Percentiles rank a stretch among this genome's conserved stretches.
Evolutionary conservation across 1,140 invertebrate genomes (phyloP).

Genomic region (Rhagoletis pomonella): DNA sequence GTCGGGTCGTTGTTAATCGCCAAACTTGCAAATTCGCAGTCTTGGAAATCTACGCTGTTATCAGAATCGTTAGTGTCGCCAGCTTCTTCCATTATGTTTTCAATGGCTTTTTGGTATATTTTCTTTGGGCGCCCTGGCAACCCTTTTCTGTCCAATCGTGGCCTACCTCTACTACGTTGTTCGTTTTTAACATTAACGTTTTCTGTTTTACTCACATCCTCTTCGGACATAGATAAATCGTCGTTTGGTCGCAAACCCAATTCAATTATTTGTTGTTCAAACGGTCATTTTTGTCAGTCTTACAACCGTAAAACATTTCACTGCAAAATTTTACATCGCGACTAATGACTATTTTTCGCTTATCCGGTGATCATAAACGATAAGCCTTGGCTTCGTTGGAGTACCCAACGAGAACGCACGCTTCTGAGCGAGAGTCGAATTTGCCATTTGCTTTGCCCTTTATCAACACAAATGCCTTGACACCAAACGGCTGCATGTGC

Average conservation of each 20-base stretch:
- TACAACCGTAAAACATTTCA: not conserved
- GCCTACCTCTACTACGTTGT: conserved; percentile 34
- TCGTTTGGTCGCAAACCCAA: not conserved
- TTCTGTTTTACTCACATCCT: not conserved
- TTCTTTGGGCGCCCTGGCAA: conserved; percentile 6
- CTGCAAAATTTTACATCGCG: conserved; percentile 56
- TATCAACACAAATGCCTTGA: conserved; percentile 59
- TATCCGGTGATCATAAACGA: conserved; percentile 57
- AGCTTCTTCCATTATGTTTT: not conserved
- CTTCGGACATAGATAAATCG: not conserved
- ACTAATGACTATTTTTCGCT: conserved; percentile 61
- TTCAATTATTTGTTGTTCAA: not conserved
- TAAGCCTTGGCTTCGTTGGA: conserved; percentile 46
- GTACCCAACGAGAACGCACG: conserved; percentile 54
- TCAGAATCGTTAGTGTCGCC: not conserved
- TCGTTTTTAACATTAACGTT: not conserved
- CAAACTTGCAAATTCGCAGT: not conserved
- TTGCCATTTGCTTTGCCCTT: conserved; percentile 55
- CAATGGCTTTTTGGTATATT: not conserved
- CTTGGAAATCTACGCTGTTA: conserved; percentile 20
- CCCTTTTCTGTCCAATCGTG: not conserved
- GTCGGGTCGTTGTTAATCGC: not conserved
- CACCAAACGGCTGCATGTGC: conserved; percentile 68
- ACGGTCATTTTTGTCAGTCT: not conserved
- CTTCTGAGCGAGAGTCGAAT: conserved; percentile 41